Evolutionary conservation across 1,140 invertebrate genomes (phyloP), one percentile per base, ranked within the genome.

Genomic region (Drosophila asahinai): DNA sequence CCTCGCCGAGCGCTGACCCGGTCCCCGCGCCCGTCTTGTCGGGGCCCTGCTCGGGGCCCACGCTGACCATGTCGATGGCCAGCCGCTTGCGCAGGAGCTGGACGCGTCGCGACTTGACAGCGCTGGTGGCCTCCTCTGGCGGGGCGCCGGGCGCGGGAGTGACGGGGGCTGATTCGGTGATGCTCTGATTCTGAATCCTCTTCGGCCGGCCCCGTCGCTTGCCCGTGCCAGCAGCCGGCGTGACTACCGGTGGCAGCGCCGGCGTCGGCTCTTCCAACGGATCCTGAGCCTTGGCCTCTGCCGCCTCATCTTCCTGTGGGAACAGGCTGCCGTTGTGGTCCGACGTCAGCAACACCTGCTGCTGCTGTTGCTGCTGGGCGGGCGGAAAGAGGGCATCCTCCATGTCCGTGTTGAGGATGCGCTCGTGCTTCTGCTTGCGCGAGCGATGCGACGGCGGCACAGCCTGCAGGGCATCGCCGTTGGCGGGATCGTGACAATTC

Each of bases 391-490:
- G 70, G 0, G 67, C 19, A 33, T 83, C 81, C 48, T 91, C 86
- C 30, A 91, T 49, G 3, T 92, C 87, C 3, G 86, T 83, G 63
- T 81, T 84, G 48, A 92, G 72, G 54, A 92, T 81, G 19, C 86
- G 75, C 55, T 92, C 91, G 45, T 92, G 91, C 19, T 90, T 92
- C 63, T 92, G 91, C 47, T 92, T 92, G 25, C 91, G 86, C 17
- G 83, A 83, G 12, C 91, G 81, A 76, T 92, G 91, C 22, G 84
- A 57, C 7, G 70, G 54, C 30, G 45, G 57, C n/a, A 51, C 52
- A n/a, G 72, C 66, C 17, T 33, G 70, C 45, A 45, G 42, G 15
- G 27, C 22, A 11, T 49, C 51, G 43, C 11, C 63, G 30, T 38
- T 57, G 22, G 40, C 30, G 17, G 45, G 38, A 27, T 80, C 71